These are phyloP conservation scores for Ranitomeya imitator DNA, from an alignment of 2,113 vertebrate genomes.

Conservation along the genomic window DNA sequence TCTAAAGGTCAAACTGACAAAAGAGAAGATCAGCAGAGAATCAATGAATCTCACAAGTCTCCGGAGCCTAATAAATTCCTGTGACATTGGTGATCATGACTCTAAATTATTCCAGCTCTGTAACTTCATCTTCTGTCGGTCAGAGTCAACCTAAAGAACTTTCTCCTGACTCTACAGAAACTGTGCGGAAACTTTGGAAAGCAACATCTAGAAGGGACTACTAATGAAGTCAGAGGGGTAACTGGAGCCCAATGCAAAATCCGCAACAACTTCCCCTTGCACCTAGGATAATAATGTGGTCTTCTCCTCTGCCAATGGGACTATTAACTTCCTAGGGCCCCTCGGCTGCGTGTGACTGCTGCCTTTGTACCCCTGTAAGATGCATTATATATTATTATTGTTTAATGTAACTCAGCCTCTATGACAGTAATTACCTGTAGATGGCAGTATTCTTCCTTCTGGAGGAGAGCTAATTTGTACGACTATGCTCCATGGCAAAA, in stretches of 20 bases:
- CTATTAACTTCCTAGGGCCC: no score
- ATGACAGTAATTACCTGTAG: no score
- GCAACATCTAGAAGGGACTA: background rate
- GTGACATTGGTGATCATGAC: constrained; percentile 24
- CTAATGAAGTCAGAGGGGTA: background rate
- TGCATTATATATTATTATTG: no score
- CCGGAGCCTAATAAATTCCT: constrained; percentile 29
- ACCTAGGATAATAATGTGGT: no score
- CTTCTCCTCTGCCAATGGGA: no score
- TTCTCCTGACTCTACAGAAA: background rate
- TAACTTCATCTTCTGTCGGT: background rate
- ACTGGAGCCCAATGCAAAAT: background rate
- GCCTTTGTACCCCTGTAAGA: no score
- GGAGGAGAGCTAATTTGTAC: no score
- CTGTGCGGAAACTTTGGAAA: background rate
- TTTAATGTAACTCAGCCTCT: no score
- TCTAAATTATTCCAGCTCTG: constrained; percentile 3
- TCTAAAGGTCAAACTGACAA: constrained; percentile 43
- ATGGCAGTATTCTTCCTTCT: no score
- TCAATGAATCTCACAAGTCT: constrained; percentile 45
- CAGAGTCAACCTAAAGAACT: constrained; percentile 18
- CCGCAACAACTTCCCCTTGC: no score
- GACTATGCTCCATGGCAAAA: no score
- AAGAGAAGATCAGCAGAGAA: constrained; percentile 41
- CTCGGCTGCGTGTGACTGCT: no score